phyloP scores from a whole-genome alignment of 1,140 invertebrate genomes.

The Polyergus mexicanus region DNA sequence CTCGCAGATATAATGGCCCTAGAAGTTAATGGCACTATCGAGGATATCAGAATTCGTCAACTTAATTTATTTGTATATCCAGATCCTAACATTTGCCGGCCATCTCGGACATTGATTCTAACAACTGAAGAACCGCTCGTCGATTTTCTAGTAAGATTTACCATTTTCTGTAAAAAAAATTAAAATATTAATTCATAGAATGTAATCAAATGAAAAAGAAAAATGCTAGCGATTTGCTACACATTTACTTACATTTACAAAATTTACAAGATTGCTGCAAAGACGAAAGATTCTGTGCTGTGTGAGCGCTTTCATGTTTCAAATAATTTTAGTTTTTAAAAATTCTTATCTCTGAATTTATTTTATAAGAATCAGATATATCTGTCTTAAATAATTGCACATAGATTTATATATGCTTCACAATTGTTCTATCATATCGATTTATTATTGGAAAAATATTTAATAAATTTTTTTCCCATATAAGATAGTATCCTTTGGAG shows the following conservation, averaged over 20 bases:
- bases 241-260: neutral
- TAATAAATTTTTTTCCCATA: neutral
- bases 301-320: too few species aligned
- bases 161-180: neutral
- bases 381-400: too few species aligned
- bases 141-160: conserved; percentile 78
- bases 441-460: too few species aligned
- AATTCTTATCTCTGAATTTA: too few species aligned
- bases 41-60: conserved; percentile 84
- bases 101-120: conserved; percentile 73
- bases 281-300: too few species aligned
- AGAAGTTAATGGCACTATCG: conserved; percentile 88
- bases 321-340: too few species aligned
- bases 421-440: too few species aligned
- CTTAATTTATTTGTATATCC: conserved; percentile 85
- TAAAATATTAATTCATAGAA: neutral
- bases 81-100: conserved; percentile 83
- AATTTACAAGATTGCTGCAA: neutral
- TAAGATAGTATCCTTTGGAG: neutral
- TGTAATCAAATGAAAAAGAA: neutral
- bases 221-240: neutral
- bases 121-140: conserved; percentile 74
- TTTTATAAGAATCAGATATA: too few species aligned
- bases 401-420: too few species aligned
- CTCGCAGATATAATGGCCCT: conserved; percentile 86